Evolutionary conservation across 1,140 invertebrate species (phyloP).

Genomic region (Zeugodacus cucurbitae): DNA sequence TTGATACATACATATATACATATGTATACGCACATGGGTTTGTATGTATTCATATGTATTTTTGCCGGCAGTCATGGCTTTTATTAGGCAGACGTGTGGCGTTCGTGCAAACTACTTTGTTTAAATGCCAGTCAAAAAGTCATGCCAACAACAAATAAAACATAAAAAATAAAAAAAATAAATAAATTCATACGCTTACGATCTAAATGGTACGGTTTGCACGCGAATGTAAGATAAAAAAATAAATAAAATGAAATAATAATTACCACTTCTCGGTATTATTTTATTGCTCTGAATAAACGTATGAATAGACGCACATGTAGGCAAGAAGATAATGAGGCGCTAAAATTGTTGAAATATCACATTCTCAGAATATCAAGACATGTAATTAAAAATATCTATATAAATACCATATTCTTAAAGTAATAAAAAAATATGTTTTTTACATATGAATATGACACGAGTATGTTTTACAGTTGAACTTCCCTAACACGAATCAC

Average conservation of each 20-base stretch:
- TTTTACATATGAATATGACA: too few relatives aligned
- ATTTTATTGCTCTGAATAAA: too few relatives aligned
- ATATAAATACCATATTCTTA: too few relatives aligned
- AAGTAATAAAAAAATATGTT: too few relatives aligned
- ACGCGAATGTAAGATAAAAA: background rate
- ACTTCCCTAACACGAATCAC: too few relatives aligned
- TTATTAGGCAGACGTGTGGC: background rate
- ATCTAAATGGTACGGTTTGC: too few relatives aligned
- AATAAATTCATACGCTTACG: background rate
- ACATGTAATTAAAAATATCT: too few relatives aligned
- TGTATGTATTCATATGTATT: background rate
- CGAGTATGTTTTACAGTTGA: too few relatives aligned
- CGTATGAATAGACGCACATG: background rate
- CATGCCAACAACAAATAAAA: background rate
- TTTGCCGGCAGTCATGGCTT: background rate
- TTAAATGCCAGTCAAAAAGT: background rate
- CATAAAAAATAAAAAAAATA: background rate
- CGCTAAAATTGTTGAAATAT: too few relatives aligned
- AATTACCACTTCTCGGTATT: background rate
- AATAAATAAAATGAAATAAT: background rate
- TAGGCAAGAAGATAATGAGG: background rate
- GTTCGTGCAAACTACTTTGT: too few relatives aligned
- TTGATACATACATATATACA: background rate
- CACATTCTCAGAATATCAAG: too few relatives aligned
- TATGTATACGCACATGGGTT: background rate